phyloP scores from a whole-genome alignment of 2,113 vertebrate genomes.

The Harpagus bidentatus region DNA sequence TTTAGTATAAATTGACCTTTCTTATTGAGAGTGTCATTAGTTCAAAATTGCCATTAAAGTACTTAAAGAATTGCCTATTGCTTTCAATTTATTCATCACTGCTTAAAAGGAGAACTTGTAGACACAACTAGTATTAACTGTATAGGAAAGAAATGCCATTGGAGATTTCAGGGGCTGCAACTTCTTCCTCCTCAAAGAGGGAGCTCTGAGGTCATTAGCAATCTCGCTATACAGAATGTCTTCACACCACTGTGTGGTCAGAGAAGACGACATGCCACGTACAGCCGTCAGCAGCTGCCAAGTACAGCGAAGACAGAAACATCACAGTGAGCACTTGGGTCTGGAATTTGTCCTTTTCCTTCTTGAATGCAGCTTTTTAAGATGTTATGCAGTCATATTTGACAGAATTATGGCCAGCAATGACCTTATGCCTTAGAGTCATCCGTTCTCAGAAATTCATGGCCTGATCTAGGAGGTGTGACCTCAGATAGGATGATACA shows the following conservation, averaged over 20 bases:
- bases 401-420: neutral
- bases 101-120: neutral
- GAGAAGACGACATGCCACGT: neutral
- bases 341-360: neutral
- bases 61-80: neutral
- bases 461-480: neutral
- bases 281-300: neutral
- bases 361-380: neutral
- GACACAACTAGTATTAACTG: neutral
- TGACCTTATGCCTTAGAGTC: neutral
- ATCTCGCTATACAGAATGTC: rapidly evolving
- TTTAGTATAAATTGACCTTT: neutral
- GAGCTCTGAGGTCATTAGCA: neutral
- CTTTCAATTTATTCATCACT: neutral
- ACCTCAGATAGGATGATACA: neutral
- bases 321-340: rapidly evolving
- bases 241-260: neutral
- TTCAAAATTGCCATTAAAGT: neutral
- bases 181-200: neutral
- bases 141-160: neutral
- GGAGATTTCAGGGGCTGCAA: neutral
- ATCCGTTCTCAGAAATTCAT: neutral
- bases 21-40: neutral
- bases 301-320: neutral
- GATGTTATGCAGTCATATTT: neutral